These are phyloP conservation scores for Crenichthys baileyi DNA, from an alignment of 2,797 vertebrate genomes.

Conservation along the genomic window DNA sequence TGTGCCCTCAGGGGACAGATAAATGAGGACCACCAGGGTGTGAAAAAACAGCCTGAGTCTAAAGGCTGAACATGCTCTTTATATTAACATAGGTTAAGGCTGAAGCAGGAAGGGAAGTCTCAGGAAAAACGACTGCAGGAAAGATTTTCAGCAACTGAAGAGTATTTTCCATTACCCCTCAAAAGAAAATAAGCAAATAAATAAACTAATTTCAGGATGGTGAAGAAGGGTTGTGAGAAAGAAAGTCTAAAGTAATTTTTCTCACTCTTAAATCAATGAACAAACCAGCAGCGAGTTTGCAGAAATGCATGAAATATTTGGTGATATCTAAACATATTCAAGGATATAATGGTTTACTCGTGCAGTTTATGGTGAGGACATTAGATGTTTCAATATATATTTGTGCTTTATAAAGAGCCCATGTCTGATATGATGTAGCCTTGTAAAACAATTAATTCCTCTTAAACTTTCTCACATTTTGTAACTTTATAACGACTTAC, in stretches of 20 bases:
- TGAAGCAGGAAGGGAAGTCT: slow-evolving; percentile 7
- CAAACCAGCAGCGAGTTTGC: slow-evolving; percentile 26
- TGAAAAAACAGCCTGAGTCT: slow-evolving; percentile 54
- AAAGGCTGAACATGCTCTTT: slow-evolving; percentile 23
- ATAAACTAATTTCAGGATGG: slow-evolving; percentile 66
- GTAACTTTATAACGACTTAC: not conserved
- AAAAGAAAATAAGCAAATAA: slow-evolving; percentile 69
- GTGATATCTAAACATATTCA: not conserved
- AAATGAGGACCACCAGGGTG: slow-evolving; percentile 70
- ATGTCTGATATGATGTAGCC: not conserved
- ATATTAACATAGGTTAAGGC: slow-evolving; percentile 27
- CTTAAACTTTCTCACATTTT: not conserved
- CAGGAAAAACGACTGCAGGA: not conserved
- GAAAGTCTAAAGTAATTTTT: slow-evolving; percentile 26
- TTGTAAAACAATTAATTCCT: not conserved
- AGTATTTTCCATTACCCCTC: slow-evolving; percentile 67
- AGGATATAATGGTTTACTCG: not conserved
- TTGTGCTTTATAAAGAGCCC: not conserved
- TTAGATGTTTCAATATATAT: not conserved
- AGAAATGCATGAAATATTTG: slow-evolving; percentile 7
- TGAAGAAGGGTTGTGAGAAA: slow-evolving; percentile 71
- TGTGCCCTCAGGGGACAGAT: slow-evolving; percentile 66
- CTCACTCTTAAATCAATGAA: slow-evolving; percentile 14
- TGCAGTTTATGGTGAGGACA: not conserved
- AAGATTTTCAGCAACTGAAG: slow-evolving; percentile 2